Conservation (phyloP, 2,888 invertebrate species). For the Listrodromus nycthemerus region DNA sequence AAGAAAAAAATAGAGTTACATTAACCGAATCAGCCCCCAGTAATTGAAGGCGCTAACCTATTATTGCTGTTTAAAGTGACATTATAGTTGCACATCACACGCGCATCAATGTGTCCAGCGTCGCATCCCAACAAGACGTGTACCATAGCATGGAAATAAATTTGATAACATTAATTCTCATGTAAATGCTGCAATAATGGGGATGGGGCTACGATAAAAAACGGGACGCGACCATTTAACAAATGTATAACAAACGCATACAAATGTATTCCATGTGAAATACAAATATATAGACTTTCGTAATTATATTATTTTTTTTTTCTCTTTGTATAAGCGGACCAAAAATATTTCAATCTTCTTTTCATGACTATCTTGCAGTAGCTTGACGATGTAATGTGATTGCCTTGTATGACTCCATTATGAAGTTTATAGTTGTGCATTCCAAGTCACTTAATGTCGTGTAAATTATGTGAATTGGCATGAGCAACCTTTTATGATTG, state of each 20-base stretch:
- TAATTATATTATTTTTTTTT: not conserved
- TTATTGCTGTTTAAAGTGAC: constrained; percentile 83
- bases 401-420: constrained; percentile 1
- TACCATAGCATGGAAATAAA: constrained; percentile 84
- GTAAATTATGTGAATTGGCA: constrained; percentile 35
- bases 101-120: constrained; percentile 82
- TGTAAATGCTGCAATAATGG: constrained; percentile 17
- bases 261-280: not conserved
- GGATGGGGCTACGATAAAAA: not conserved
- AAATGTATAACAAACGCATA: not conserved
- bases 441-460: constrained; percentile 10
- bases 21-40: constrained; percentile 79
- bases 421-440: constrained; percentile 14
- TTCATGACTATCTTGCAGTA: constrained; percentile 1
- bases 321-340: not conserved
- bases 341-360: not conserved
- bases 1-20: constrained; percentile 72
- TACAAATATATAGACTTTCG: not conserved
- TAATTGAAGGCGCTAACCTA: constrained; percentile 83
- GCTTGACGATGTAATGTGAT: constrained; percentile 20
- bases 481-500: constrained; percentile 22
- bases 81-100: constrained; percentile 83
- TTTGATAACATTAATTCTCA: constrained; percentile 77
- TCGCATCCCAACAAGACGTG: constrained; percentile 81
- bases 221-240: not conserved